Conservation (phyloP, 2,113 vertebrate genomes). For the Mormoops blainvillei region DNA sequence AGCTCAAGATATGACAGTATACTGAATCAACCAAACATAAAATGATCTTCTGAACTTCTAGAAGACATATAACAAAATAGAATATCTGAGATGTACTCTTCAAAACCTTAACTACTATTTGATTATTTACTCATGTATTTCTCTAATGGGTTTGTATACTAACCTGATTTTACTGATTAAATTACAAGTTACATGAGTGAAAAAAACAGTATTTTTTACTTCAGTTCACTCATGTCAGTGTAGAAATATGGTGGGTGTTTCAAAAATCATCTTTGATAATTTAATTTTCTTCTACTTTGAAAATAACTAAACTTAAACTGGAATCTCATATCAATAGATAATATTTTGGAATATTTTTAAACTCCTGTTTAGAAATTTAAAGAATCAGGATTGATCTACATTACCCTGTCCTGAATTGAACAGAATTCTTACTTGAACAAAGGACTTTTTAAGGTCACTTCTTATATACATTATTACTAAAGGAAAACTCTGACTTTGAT, state of each 20-base stretch:
- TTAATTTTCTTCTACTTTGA: neutral
- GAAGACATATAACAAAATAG: neutral
- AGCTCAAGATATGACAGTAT: neutral
- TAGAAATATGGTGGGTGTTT: neutral
- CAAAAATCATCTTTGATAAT: neutral
- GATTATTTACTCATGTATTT: neutral
- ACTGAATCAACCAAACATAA: neutral
- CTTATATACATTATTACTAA: neutral
- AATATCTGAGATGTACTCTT: neutral
- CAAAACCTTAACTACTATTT: neutral
- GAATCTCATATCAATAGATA: neutral
- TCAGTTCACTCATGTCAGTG: neutral
- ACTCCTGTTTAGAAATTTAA: neutral
- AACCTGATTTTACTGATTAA: neutral
- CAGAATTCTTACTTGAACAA: neutral
- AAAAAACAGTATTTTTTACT: neutral
- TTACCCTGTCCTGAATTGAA: neutral
- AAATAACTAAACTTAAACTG: neutral
- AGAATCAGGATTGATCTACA: neutral
- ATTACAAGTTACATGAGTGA: neutral
- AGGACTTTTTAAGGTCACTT: neutral
- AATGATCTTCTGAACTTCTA: neutral
- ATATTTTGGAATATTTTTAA: neutral
- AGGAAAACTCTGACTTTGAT: conserved; percentile 3
- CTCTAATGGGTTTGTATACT: neutral